Percentiles rank a stretch among this genome's conserved stretches.
Evolutionary conservation across 2,113 vertebrate species (phyloP).

Genomic region (Shinisaurus crocodilurus): DNA sequence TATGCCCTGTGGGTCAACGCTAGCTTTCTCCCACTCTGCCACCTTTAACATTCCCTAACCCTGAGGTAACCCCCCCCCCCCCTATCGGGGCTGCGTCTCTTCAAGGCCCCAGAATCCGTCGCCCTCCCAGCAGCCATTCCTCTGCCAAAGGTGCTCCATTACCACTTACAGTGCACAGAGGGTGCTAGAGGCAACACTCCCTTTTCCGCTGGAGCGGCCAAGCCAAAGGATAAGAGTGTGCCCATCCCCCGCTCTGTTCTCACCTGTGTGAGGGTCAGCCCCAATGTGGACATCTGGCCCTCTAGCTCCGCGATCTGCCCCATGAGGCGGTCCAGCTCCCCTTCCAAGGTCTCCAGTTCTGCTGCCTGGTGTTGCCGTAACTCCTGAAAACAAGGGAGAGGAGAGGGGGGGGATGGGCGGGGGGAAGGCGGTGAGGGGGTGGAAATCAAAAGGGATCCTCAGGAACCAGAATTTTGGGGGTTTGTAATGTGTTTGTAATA

Average conservation of each 20-base stretch:
- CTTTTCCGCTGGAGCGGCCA: background rate
- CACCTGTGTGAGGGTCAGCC: constrained; percentile 36
- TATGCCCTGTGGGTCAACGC: background rate
- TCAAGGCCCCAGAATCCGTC: background rate
- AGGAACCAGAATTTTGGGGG: background rate
- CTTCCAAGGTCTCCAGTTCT: constrained; percentile 76
- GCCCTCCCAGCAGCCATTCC: too few relatives aligned
- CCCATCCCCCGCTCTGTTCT: constrained; percentile 72
- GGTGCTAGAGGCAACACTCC: background rate
- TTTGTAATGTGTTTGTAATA: background rate
- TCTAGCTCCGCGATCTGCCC: constrained; percentile 17
- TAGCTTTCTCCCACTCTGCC: background rate
- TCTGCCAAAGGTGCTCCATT: background rate
- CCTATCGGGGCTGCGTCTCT: background rate
- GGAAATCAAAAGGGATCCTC: background rate
- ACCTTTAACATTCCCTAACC: background rate
- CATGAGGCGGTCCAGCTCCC: background rate
- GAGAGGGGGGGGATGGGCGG: background rate
- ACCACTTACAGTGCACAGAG: background rate
- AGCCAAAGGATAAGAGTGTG: too few relatives aligned
- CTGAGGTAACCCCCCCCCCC: background rate
- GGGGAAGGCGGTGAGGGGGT: too few relatives aligned
- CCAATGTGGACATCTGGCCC: constrained; percentile 19
- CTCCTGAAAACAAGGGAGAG: constrained; percentile 55
- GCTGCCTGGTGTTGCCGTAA: constrained; percentile 73